phyloP scores from a whole-genome alignment of 2,797 vertebrate species.

The Oryzias sinensis region DNA sequence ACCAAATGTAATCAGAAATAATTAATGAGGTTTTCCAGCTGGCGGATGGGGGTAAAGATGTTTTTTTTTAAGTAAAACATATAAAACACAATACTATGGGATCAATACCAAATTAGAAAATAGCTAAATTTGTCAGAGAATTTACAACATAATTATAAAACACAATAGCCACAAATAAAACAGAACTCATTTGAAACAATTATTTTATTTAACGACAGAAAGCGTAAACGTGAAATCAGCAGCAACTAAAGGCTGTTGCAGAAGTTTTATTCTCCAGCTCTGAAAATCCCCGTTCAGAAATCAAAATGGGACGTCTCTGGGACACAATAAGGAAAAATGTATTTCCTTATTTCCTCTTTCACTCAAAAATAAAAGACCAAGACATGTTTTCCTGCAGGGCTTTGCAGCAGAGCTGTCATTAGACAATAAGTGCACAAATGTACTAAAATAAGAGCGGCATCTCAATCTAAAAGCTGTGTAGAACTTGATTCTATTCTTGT shows the following conservation, averaged over 20 bases:
- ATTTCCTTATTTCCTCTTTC: not conserved
- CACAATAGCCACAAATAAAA: not conserved
- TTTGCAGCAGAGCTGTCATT: too few species aligned
- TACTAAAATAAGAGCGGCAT: too few species aligned
- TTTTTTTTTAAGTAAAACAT: not conserved
- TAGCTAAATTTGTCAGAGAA: too few species aligned
- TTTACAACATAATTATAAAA: too few species aligned
- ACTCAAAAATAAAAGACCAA: not conserved
- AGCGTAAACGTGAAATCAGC: conserved; percentile 27
- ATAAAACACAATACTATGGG: not conserved
- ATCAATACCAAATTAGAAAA: not conserved
- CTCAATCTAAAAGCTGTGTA: too few species aligned
- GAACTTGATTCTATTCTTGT: too few species aligned
- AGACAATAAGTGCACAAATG: too few species aligned
- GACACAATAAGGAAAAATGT: not conserved
- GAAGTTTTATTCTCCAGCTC: not conserved
- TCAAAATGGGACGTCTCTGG: not conserved
- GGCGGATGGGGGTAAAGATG: not conserved
- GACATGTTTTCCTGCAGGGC: not conserved
- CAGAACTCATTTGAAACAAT: conserved; percentile 46
- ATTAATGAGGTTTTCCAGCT: too few species aligned
- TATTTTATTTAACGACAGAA: conserved; percentile 47
- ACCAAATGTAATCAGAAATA: not conserved
- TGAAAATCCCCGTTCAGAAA: conserved; percentile 17
- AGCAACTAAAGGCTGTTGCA: conserved; percentile 5